Base-by-base conservation (phyloP, 2,797 vertebrate genomes). In the Neosilurus hyrtlii region DNA sequence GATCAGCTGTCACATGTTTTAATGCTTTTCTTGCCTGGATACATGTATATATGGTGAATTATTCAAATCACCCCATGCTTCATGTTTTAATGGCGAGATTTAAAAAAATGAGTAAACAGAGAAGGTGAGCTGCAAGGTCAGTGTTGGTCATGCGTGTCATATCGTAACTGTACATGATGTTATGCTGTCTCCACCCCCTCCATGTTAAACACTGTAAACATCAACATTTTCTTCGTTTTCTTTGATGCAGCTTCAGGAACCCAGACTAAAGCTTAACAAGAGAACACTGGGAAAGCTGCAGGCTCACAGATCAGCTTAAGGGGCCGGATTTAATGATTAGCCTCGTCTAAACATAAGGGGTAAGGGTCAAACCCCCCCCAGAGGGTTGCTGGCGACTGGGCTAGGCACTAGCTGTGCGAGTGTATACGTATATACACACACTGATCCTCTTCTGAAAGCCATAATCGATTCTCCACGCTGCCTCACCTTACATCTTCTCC, bases 381-480 rank as follows among this genome's bases (percentile, higher is more conserved):
- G 84, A 61, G 86, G 20, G 61, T 24, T 5, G n/a, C 86, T 89
- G 89, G 89, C 63, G 87, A 87, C 89, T 85, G 72, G 59, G 24
- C 56, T 52, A 2, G 24, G 24, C 52, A 15, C 56, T 77, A 15
- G 63, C 26, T 71, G 65, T 78, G 68, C 1, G 18, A 43, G 18
- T 59, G 35, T 24, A 4, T 67, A 22, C 3, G 43, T 43, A 10
- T 61, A 30, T 76, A 30, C 59, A 18, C 3, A 18, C 26, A 9
- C n/a, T 12, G 43, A 84, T 52, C 84, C 61, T 74, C 85, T 84
- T 65, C 79, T 57, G 84, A 85, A 89, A 86, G 68, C 86, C 84
- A 74, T 84, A 86, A 90, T 81, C 75, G 84, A 90, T 92, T 90
- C 85, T 88, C 81, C 85, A 83, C 54, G 67, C 84, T n/a, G 22